Base-by-base conservation (phyloP, 2,113 vertebrate species). In the Nannobrachium achirus region DNA sequence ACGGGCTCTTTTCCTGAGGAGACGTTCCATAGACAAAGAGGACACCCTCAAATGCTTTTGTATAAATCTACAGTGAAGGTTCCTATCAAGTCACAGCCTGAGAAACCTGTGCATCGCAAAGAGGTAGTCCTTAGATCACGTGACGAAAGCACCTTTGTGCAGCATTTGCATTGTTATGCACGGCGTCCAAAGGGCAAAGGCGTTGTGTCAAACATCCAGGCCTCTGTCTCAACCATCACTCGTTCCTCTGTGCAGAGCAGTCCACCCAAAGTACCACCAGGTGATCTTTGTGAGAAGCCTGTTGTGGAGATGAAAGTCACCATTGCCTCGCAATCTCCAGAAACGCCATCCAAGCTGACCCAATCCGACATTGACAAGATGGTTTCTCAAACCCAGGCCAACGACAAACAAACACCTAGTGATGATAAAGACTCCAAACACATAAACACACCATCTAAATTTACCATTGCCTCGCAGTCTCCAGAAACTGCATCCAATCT, bases 91-190 rank as follows among this genome's bases (percentile, higher is more conserved):
- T 46, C 25, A 1, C 65, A 52, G 56, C 60, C 77, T 0, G 33
- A 9, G 2, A 88, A 86, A 67, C 38, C 69, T 2, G 16, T 52
- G 2, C 69, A 76, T 6, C 42, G 52, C 20, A 90, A 91, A 33
- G 87, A 89, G 69, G 83, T 89, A 14, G 10, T 88, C 46, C 80
- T 93, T 0, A 55, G 77, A 44, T 74, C 86, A 0, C 76, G 84
- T 7, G 87, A 91, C 2, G 8, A 57, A 16, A 6, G 72, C 3
- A 73, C 84, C 63, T 79, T 87, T 11, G 33, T 86, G 6, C 76
- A 86, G 7, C 86, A 83, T 78, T 52, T 93, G 65, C 93, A 93
- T 65, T 90, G 85, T 71, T 93, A 93, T 7, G 67, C 77, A 33
- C 85, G 76, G 13, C 65, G 79, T 10, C 71, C 59, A 41, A 89